Evolutionary conservation across 2,113 vertebrate genomes (phyloP), one percentile per base, ranked within the genome.

Genomic region (Malurus elegans): DNA sequence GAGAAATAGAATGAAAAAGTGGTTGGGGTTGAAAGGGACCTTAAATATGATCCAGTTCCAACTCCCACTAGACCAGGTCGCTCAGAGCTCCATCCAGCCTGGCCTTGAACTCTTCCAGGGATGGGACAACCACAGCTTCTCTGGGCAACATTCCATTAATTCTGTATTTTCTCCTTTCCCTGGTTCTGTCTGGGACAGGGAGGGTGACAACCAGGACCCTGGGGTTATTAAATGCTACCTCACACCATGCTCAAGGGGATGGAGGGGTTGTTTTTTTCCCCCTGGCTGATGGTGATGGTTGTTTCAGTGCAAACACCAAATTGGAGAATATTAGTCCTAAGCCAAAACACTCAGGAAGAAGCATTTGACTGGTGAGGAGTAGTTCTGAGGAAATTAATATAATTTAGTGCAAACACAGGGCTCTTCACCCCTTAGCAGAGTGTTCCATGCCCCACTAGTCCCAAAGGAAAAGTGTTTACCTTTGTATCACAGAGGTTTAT

Each of bases 11-110:
- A 34, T 23, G 5, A 11, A 24, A 36, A 25, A 40, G 7, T 2
- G 0, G 4, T 54, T 75, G 54, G 17, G 3, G 10, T 54, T 54
- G 17, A 40, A 75, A 61, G 10, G 4, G 5, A 15, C 13, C 6
- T 18, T 54, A 54, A 75, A 31, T 20, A 34, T 54, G 7, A 47
- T 21, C 14, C n/a, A 47, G 9, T n/a, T 67, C 24, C 17, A 60
- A 8, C 5, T 9, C 10, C 12, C 17, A 53, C 16, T 47, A 47
- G 38, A 40, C 10, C 16, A 45, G 8, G 2, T 34, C 47, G 14
- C 25, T 28, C 14, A 54, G 54, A 69, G 9, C 10, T 17, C 24
- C 17, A 47, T 26, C 19, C 7, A 60, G 8, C 20, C 36, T 45
- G n/a, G 6, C 20, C 51, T 67, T 54, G 40, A 53, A 18, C 14